Base-by-base conservation (phyloP, 2,113 vertebrate genomes). In the Cynocephalus volans region DNA sequence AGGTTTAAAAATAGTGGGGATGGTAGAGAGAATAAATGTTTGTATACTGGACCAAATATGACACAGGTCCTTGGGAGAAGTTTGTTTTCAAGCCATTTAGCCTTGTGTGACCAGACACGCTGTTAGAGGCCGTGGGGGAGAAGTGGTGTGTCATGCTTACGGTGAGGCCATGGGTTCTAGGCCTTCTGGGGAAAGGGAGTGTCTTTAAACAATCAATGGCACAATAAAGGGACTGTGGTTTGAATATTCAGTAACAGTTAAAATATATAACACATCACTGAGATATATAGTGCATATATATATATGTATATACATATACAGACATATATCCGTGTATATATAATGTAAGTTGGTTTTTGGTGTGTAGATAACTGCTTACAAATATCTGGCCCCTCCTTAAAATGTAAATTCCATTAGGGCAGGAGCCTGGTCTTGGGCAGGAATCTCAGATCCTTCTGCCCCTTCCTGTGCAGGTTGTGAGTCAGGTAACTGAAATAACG, bases 81-180 rank as follows among this genome's bases (percentile, higher is more conserved):
- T 81, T 36, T 31, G 31, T 93, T 75, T 70, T 65, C n/a, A 89
- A 91, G 69, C 19, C 54, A 28, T 60, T 75, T 90, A 50, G n/a
- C 13, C 11, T 56, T 50, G 3, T 23, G 12, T 23, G 26, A n/a
- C 1, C 36, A 50, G 26, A 76, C 4, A 1, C 15, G 1, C 18
- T 24, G 54, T 70, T 15, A 9, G 21, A 83, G 75, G 18, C 60
- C 2, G 2, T 5, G 21, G 36, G 36, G n/a, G 28, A 85, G 73
- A 45, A 15, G n/a, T 3, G 10, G 13, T 8, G 5, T 28, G 24
- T 82, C 7, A 5, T 12, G 31, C 70, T 83, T 56, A 7, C 1
- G 3, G 13, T 19, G 17, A 36, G 41, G 26, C 36, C 0, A 0
- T 18, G 14, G 41, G 3, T 62, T 56, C 50, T 54, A n/a, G 50